Evolutionary conservation across 2,797 vertebrate species (phyloP).

Genomic region (Peromyscus attwateri): DNA sequence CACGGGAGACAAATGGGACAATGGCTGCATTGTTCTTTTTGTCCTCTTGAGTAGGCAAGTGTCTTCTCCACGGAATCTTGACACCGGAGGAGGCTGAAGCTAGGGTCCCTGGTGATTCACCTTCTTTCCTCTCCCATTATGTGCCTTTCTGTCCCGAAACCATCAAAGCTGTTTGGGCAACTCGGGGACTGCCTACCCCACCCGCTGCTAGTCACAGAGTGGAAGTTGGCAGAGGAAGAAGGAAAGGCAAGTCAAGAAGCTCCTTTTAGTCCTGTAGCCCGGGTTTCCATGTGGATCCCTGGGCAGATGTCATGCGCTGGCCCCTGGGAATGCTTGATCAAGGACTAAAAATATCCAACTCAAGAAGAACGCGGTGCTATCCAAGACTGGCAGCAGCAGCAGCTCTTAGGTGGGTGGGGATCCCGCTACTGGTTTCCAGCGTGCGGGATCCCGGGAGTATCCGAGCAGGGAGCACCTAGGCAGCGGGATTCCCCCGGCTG

Average conservation of each 20-base stretch:
- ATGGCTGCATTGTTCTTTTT: constrained; percentile 74
- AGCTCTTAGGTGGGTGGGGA: background rate
- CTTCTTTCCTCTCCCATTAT: constrained; percentile 47
- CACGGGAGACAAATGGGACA: constrained; percentile 38
- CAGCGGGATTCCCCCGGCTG: constrained; percentile 34
- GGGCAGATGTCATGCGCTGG: background rate
- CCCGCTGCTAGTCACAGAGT: background rate
- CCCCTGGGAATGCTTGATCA: background rate
- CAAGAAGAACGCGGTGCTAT: background rate
- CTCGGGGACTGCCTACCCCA: background rate
- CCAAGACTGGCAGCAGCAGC: background rate
- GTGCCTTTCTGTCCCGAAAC: background rate
- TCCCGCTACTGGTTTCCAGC: background rate
- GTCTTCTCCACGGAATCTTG: background rate
- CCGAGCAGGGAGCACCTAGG: background rate
- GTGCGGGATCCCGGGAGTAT: background rate
- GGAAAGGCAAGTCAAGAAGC: constrained; percentile 1
- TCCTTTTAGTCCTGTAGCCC: constrained; percentile 35
- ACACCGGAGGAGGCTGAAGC: background rate
- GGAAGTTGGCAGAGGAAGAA: constrained; percentile 55
- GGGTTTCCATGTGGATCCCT: constrained; percentile 2
- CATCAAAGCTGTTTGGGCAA: constrained; percentile 14
- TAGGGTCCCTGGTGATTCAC: background rate
- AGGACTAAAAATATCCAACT: background rate
- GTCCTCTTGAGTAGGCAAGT: background rate